A percentile compares a stretch with the other conserved stretches of the same genome.
Conservation (phyloP, 2,888 invertebrate species). For the Microctonus brassicae region DNA sequence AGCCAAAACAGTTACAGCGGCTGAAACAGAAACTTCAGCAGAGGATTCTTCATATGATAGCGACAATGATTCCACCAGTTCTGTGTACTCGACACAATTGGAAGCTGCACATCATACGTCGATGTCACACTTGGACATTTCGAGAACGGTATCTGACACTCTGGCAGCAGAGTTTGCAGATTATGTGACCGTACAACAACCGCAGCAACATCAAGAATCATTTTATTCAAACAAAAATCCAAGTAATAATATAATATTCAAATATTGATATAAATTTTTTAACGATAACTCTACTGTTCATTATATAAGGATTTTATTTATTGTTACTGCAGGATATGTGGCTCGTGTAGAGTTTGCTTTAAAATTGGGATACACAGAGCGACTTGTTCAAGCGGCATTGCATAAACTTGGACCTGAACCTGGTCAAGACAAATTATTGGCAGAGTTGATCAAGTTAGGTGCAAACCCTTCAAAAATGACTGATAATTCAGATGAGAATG, state of each 20-base stretch:
- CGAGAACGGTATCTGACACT: constrained; percentile 86
- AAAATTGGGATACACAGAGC: constrained; percentile 92
- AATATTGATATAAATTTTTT: not conserved
- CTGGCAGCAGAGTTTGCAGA: constrained; percentile 88
- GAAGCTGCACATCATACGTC: constrained; percentile 57
- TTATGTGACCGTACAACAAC: constrained; percentile 76
- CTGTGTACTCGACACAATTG: constrained; percentile 53
- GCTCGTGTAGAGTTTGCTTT: constrained; percentile 89
- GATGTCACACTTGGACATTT: constrained; percentile 79
- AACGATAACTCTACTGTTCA: not conserved
- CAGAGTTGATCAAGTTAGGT: constrained; percentile 88
- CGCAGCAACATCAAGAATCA: constrained; percentile 33
- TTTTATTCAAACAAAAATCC: constrained; percentile 28
- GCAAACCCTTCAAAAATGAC: constrained; percentile 70
- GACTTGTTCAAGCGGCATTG: constrained; percentile 85
- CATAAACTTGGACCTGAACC: constrained; percentile 88
- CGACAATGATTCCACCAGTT: constrained; percentile 70
- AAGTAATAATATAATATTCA: constrained; percentile 47
- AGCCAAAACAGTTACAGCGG: constrained; percentile 13
- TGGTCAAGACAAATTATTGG: constrained; percentile 88
- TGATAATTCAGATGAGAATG: constrained; percentile 67
- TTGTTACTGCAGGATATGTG: constrained; percentile 66
- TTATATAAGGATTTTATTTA: not conserved
- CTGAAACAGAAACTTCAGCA: constrained; percentile 72
- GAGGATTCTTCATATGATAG: constrained; percentile 92